These are phyloP conservation scores for Leucopsar rothschildi DNA, from an alignment of 2,113 vertebrate species.

Conservation along the genomic window DNA sequence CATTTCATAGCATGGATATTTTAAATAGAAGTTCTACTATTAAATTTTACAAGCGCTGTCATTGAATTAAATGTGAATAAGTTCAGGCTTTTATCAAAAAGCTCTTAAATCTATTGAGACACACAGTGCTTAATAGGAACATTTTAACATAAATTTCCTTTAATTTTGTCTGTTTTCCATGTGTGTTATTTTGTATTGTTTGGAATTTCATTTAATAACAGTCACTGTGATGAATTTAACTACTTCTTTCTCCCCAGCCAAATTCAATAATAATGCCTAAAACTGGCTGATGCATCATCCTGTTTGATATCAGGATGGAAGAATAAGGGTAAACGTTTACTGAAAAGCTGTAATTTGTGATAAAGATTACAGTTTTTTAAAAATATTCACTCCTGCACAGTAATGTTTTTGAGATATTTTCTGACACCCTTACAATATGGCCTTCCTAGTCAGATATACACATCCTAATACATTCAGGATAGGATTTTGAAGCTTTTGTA, in stretches of 20 bases:
- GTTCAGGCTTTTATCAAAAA: not conserved
- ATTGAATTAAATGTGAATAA: not conserved
- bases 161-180: not conserved
- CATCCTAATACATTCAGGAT: not conserved
- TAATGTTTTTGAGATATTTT: not conserved
- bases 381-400: not conserved
- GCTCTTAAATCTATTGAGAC: not conserved
- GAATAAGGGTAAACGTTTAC: not conserved
- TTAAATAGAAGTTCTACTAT: not conserved
- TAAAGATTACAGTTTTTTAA: not conserved
- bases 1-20: not conserved
- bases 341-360: not conserved
- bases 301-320: not conserved
- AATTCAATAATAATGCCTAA: constrained; percentile 10
- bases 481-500: not conserved
- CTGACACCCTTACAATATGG: not conserved
- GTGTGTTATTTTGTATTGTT: not conserved
- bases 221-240: not conserved
- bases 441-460: not conserved
- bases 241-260: not conserved
- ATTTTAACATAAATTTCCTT: not conserved
- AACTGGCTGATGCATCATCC: not conserved
- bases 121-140: not conserved
- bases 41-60: not conserved
- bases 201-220: constrained; percentile 10